These are phyloP conservation scores for Cephus runcator DNA, from an alignment of 2,888 invertebrate genomes.

Conservation along the genomic window DNA sequence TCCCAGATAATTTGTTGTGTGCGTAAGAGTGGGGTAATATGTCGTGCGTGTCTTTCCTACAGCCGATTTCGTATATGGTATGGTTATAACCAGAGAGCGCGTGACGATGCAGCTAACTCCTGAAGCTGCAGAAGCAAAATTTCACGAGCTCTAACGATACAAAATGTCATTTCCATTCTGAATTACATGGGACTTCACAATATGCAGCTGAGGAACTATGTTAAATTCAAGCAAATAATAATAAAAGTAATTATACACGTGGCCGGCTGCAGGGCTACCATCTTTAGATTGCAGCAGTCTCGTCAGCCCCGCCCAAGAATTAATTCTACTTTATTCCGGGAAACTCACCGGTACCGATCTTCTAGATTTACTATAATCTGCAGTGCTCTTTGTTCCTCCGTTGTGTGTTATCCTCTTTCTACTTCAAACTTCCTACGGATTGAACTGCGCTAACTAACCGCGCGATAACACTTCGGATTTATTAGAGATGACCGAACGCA, in stretches of 20 bases:
- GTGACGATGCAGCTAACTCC: neutral
- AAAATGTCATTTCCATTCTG: neutral
- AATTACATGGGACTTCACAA: neutral
- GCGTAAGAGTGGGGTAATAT: neutral
- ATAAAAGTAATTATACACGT: constrained; percentile 25
- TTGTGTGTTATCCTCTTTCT: neutral
- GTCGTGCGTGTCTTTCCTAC: neutral
- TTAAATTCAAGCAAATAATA: constrained; percentile 2
- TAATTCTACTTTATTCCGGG: constrained; percentile 11
- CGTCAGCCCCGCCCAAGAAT: constrained; percentile 16
- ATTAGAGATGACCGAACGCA: constrained; percentile 9
- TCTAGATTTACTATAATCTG: neutral
- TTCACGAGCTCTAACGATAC: neutral
- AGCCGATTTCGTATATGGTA: neutral
- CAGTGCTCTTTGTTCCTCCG: neutral
- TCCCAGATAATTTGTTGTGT: neutral
- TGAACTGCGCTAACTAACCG: neutral
- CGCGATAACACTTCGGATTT: neutral
- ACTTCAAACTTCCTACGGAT: neutral
- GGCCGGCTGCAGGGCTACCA: constrained; percentile 24
- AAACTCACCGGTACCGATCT: constrained; percentile 24
- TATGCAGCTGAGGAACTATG: neutral
- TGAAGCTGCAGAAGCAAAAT: neutral
- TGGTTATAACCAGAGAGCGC: neutral
- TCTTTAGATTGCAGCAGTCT: constrained; percentile 9